Percentiles rank a stretch among this genome's conserved stretches.
These are phyloP conservation scores for Psettodes erumei DNA, from an alignment of 2,113 vertebrate species.

Conservation along the genomic window DNA sequence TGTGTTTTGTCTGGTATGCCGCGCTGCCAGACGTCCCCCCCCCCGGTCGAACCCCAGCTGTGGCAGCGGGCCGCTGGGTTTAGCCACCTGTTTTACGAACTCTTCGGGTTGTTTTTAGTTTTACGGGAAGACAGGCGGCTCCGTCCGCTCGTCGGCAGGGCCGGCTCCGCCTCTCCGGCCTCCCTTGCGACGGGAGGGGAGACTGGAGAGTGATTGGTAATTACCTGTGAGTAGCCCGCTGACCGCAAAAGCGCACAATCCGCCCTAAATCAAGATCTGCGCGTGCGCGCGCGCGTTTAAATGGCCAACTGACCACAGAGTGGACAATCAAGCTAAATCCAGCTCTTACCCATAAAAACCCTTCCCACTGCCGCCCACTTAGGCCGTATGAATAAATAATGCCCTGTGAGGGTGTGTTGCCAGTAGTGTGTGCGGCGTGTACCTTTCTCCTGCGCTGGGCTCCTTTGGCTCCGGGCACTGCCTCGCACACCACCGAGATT, in stretches of 20 bases:
- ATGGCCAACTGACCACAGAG: slow-evolving; percentile 71
- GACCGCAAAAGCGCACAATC: slow-evolving; percentile 61
- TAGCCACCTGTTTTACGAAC: slow-evolving; percentile 76
- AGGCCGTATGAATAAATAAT: slow-evolving; percentile 79
- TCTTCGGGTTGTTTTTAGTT: slow-evolving; percentile 68
- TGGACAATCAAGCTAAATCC: slow-evolving; percentile 73
- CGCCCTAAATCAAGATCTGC: slow-evolving; percentile 55
- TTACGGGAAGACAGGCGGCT: slow-evolving; percentile 61
- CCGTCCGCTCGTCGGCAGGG: slow-evolving; percentile 43
- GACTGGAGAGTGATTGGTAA: slow-evolving; percentile 66
- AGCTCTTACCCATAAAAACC: slow-evolving; percentile 70
- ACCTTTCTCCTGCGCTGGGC: slow-evolving; percentile 95
- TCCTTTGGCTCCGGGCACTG: slow-evolving; percentile 95
- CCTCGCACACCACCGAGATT: slow-evolving; percentile 96
- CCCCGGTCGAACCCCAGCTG: slow-evolving; percentile 54
- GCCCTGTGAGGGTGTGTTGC: slow-evolving; percentile 54
- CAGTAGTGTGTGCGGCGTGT: slow-evolving; percentile 48
- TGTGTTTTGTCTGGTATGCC: slow-evolving; percentile 48
- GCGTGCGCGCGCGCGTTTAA: slow-evolving; percentile 26
- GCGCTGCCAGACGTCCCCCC: slow-evolving; percentile 64
- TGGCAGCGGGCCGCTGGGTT: slow-evolving; percentile 49
- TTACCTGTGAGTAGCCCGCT: slow-evolving; percentile 64
- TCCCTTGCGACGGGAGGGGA: slow-evolving; percentile 60
- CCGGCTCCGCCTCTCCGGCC: slow-evolving; percentile 46
- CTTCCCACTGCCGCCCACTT: slow-evolving; percentile 71